Conservation (phyloP, 2,113 vertebrate genomes). For the Cyanistes caeruleus region DNA sequence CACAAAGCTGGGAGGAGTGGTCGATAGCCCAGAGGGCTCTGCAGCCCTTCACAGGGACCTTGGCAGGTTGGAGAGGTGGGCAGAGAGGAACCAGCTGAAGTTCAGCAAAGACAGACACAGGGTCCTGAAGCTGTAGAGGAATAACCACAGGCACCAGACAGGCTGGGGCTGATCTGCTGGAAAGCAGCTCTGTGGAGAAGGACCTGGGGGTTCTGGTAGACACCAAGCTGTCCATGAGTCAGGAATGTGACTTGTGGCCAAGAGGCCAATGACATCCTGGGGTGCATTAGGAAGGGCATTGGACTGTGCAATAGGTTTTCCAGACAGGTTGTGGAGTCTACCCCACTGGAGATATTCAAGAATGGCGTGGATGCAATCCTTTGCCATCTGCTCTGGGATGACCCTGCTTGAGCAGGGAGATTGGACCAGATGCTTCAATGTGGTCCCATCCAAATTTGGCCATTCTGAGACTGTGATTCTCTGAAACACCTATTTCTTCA, state of each 20-base stretch:
- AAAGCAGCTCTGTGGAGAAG: not conserved
- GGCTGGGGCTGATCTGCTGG: too few relatives aligned
- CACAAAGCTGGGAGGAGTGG: not conserved
- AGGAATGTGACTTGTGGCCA: not conserved
- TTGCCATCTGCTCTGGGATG: too few relatives aligned
- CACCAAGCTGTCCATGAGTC: not conserved
- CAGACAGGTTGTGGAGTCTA: not conserved
- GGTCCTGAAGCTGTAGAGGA: not conserved
- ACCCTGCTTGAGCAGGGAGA: not conserved
- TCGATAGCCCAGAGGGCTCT: fast-evolving
- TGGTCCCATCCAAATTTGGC: too few relatives aligned
- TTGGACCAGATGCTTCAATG: too few relatives aligned
- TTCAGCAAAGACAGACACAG: not conserved
- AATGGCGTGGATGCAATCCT: not conserved
- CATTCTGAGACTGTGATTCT: not conserved
- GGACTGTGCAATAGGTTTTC: not conserved
- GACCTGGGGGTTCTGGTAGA: fast-evolving
- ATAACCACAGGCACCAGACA: not conserved
- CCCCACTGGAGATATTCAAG: not conserved
- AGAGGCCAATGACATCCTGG: not conserved
- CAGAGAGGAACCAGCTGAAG: not conserved
- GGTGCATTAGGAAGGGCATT: not conserved
- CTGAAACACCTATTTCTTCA: not conserved
- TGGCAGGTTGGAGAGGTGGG: not conserved
- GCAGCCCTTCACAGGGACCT: not conserved